These are phyloP conservation scores for Chamaetylas fuelleborni DNA, from an alignment of 2,113 vertebrate genomes.

Conservation along the genomic window DNA sequence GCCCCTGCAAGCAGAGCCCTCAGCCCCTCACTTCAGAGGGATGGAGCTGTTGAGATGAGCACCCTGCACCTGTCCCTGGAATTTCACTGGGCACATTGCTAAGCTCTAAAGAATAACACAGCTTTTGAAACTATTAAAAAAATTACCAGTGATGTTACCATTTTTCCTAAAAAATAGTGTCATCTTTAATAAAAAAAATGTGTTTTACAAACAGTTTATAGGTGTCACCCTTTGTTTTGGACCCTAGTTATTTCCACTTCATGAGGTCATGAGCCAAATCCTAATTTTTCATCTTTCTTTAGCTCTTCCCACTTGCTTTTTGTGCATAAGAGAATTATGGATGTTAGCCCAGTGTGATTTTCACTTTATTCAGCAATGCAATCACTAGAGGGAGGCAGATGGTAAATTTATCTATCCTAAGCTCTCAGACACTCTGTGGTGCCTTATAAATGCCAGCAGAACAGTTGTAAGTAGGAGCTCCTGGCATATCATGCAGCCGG, in stretches of 20 bases:
- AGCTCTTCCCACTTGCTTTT: not conserved
- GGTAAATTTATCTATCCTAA: not conserved
- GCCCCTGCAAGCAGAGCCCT: not conserved
- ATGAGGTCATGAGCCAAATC: not conserved
- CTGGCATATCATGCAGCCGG: rapidly evolving
- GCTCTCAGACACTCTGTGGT: not conserved
- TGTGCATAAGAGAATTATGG: not conserved
- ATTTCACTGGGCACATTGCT: not conserved
- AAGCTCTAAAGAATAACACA: not conserved
- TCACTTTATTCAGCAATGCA: not conserved
- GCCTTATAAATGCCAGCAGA: not conserved
- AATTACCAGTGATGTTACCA: not conserved
- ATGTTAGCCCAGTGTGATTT: not conserved
- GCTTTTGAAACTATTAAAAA: not conserved
- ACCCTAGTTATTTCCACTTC: not conserved
- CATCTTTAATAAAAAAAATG: not conserved
- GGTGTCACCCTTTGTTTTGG: not conserved
- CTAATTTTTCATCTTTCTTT: not conserved
- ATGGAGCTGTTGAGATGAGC: not conserved
- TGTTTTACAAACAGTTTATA: not conserved
- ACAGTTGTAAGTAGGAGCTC: not conserved
- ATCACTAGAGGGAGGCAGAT: slow-evolving; percentile 38
- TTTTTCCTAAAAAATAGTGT: not conserved
- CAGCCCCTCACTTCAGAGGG: rapidly evolving
- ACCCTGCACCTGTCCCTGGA: not conserved